These are phyloP conservation scores for Drosophila falleni DNA, from an alignment of 2,888 invertebrate genomes.

Conservation along the genomic window DNA sequence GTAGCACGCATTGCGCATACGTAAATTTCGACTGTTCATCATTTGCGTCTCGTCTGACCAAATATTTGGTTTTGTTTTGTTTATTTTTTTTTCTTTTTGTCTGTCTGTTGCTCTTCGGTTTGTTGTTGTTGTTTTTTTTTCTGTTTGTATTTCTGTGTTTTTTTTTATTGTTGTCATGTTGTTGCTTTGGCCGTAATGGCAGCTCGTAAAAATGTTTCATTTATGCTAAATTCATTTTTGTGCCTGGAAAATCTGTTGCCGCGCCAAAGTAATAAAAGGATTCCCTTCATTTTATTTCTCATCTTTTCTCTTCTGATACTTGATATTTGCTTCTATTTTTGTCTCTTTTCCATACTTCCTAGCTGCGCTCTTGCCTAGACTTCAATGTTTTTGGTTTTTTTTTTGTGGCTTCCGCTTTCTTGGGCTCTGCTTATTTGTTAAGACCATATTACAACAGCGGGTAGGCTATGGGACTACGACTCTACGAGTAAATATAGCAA, in stretches of 20 bases:
- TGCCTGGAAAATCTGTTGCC: conserved; percentile 75
- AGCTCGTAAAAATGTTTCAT: conserved; percentile 81
- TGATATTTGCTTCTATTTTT: conserved; percentile 27
- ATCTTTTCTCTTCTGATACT: conserved; percentile 26
- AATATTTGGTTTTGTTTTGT: conserved; percentile 51
- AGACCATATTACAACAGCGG: conserved; percentile 31
- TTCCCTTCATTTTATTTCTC: conserved; percentile 54
- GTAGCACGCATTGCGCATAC: conserved; percentile 63
- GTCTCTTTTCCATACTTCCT: conserved; percentile 8
- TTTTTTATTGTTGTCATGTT: conserved; percentile 64
- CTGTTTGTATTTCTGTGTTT: conserved; percentile 49
- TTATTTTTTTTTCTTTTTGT: conserved; percentile 19
- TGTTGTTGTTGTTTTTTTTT: conserved; percentile 28
- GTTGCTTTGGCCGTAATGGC: conserved; percentile 70
- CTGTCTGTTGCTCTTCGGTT: conserved; percentile 43
- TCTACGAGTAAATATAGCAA: conserved; percentile 51
- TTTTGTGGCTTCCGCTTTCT: conserved; percentile 69
- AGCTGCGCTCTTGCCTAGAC: conserved; percentile 36
- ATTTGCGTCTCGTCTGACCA: conserved; percentile 62
- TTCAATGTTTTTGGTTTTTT: conserved; percentile 12
- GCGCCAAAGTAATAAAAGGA: conserved; percentile 76
- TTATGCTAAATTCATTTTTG: conserved; percentile 80
- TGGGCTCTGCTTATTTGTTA: conserved; percentile 45
- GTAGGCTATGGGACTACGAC: conserved; percentile 18
- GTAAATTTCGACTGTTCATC: conserved; percentile 69